A percentile compares a stretch with the other conserved stretches of the same genome.
Conservation (phyloP, 2,888 invertebrate genomes). For the Lasioglossum malachurum region DNA sequence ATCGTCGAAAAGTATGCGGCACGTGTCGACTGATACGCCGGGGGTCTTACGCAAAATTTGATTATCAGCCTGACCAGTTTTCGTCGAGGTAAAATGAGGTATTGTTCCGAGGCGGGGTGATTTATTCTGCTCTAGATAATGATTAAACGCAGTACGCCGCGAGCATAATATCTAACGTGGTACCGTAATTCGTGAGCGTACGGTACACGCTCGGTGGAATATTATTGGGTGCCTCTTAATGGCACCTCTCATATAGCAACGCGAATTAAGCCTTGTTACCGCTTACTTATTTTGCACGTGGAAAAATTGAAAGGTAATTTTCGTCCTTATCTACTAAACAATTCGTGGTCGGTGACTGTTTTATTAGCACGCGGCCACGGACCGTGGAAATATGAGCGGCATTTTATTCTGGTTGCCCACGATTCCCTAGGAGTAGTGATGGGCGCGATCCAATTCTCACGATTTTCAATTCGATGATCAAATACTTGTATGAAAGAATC, state of each 20-base stretch:
- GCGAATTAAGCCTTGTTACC: constrained; percentile 39
- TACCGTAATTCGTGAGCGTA: constrained; percentile 39
- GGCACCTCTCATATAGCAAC: constrained; percentile 34
- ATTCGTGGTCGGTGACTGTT: background rate
- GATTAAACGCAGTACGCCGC: constrained; percentile 38
- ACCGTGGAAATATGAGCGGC: background rate
- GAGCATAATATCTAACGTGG: constrained; percentile 36
- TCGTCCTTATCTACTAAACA: constrained; percentile 2
- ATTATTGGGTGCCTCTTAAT: constrained; percentile 45
- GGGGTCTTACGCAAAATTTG: constrained; percentile 31
- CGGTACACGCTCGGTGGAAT: constrained; percentile 24
- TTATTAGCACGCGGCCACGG: background rate
- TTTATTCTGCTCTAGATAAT: constrained; percentile 47
- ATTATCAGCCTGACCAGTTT: constrained; percentile 26
- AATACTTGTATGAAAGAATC: background rate
- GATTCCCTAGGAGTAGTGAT: background rate
- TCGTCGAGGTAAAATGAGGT: constrained; percentile 7
- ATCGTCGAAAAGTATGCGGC: constrained; percentile 30
- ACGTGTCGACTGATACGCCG: constrained; percentile 18
- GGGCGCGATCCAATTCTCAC: background rate
- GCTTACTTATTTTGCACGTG: constrained; percentile 19
- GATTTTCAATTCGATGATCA: background rate
- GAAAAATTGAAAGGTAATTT: constrained; percentile 34
- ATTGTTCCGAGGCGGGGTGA: constrained; percentile 38
- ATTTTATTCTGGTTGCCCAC: background rate